Evolutionary conservation across 2,888 invertebrate genomes (phyloP), one percentile per base, ranked within the genome.

Genomic region (Ellobium chinense): DNA sequence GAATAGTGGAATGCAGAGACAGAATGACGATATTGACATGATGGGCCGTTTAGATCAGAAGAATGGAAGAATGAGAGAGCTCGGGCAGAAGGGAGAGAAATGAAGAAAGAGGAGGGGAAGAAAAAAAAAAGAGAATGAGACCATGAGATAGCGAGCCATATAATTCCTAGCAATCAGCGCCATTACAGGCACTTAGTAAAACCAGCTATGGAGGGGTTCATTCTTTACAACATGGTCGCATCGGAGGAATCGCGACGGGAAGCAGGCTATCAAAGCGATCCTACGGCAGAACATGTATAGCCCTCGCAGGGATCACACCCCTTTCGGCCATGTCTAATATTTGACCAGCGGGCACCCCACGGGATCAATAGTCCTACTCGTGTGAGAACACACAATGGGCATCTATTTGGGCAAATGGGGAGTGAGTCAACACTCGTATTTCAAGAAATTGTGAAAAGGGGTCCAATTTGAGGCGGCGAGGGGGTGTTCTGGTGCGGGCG

Each of bases 401-500:
- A 73, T 78, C 78, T 78, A 78, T 72, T 78, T 65, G 72, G n/a
- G 62, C 72, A 72, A 78, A 72, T 65, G 65, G 56, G 36, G 70
- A 34, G 78, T 78, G 78, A 78, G 78, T 78, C 78, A 78, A 78
- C 78, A 78, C 72, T 78, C 78, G 46, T 65, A 78, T 72, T 78
- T 78, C 63, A 54, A 65, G 78, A 73, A 65, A 72, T 78, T 78
- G 78, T 72, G 54, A 72, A 65, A 34, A 54, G 69, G 62, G 70
- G 36, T 70, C 68, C 69, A 78, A 70, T 78, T 78, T 62, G 54
- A 62, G 39, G 31, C 31, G 36, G 5, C 62, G 7, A 21, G n/a
- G 24, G 46, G 39, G 63, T 21, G 12, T 70, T 18, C 36, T 24
- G 69, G 37, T n/a, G 65, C 60, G 56, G 34, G 39, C n/a, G 24